Percentiles rank a stretch among this genome's conserved stretches.
Evolutionary conservation across 2,888 invertebrate genomes (phyloP).

Genomic region (Conchocele bisecta): DNA sequence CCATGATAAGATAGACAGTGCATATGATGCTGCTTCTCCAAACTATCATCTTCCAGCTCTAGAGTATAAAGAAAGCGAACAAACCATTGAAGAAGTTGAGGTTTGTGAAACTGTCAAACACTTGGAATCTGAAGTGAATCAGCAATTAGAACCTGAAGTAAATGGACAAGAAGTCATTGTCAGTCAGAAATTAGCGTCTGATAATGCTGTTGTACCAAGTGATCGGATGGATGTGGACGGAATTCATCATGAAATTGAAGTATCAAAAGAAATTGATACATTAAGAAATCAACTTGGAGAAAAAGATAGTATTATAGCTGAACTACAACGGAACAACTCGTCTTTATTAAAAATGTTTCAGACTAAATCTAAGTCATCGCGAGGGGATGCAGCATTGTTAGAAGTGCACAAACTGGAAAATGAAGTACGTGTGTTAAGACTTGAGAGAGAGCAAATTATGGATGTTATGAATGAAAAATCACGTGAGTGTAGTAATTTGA

Average conservation of each 20-base stretch:
- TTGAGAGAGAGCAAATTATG: conserved; percentile 82
- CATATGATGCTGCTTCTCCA: conserved; percentile 16
- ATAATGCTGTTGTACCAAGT: neutral
- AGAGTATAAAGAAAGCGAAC: conserved; percentile 54
- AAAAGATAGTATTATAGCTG: conserved; percentile 77
- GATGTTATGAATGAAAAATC: conserved; percentile 82
- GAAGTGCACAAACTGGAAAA: conserved; percentile 76
- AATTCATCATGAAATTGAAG: conserved; percentile 33
- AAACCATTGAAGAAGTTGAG: conserved; percentile 7
- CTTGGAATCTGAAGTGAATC: conserved; percentile 55
- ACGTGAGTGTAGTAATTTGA: conserved; percentile 80
- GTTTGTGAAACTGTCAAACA: conserved; percentile 14
- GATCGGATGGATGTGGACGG: conserved; percentile 2
- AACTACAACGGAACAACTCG: conserved; percentile 77
- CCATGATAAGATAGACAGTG: conserved; percentile 32
- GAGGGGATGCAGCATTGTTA: conserved; percentile 67
- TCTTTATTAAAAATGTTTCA: conserved; percentile 78
- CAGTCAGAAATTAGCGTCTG: neutral
- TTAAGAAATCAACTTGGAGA: conserved; percentile 68
- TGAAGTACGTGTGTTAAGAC: conserved; percentile 72
- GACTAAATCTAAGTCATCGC: conserved; percentile 63
- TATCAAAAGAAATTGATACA: conserved; percentile 65
- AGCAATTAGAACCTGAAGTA: neutral
- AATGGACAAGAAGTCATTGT: neutral
- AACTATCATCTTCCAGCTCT: conserved; percentile 50